Evolutionary conservation across 2,888 invertebrate genomes (phyloP), one percentile per base, ranked within the genome.

Genomic region (Bellardia pandia): DNA sequence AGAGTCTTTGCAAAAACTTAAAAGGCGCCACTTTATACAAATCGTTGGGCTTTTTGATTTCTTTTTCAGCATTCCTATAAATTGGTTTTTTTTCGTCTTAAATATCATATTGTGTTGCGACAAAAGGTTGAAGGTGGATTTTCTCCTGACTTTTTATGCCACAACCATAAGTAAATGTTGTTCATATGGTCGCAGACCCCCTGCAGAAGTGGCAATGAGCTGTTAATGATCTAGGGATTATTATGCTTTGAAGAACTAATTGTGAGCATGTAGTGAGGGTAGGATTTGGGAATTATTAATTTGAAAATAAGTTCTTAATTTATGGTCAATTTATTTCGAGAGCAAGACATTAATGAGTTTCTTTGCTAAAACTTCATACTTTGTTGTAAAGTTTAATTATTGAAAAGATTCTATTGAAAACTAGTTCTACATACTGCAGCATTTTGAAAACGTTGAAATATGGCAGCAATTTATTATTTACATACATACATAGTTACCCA

Each of bases 121-220:
- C 53, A 69, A 71, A 74, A 86, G 71, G 79, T 76, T 82, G 78
- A 79, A 85, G 84, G 86, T 84, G 84, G 78, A 56, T 80, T 69
- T 3, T 14, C 23, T 40, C 30, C 16, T 42, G 33, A 9, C 13
- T 81, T 33, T 53, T 23, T 6, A 53, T 40, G 23, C 14, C 42
- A 3, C 7, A n/a, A 69, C 11, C 8, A 16, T 11, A 56, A 42
- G 8, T 13, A 23, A 68, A 48, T 23, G 53, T 11, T 68, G 14
- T 56, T 14, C n/a, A 37, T 33, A 60, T 13, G 11, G 13, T n/a
- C 7, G 45, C 33, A 85, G 92, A 92, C 93, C 92, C 92, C 92
- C 92, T 90, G 90, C 90, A 89, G 92, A 89, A 91, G 90, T 91
- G 91, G 85, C 91, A 92, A 92, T 92, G 92, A 91, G 92, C 92